Evolutionary conservation across 2,888 invertebrate species (phyloP).

Genomic region (Dexiosoma caninum): DNA sequence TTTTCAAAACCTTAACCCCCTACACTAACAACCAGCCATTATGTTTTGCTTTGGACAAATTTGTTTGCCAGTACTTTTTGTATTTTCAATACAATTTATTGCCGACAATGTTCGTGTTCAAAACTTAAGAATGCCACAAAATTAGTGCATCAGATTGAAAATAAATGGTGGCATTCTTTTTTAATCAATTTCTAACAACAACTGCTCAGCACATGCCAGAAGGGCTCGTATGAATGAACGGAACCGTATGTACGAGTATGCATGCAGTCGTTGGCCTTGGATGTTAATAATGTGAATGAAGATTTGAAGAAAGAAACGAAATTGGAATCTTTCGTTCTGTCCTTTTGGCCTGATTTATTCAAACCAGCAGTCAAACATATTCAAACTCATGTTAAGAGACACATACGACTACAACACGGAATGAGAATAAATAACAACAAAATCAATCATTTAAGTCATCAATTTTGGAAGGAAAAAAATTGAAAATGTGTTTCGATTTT

Average conservation of each 20-base stretch:
- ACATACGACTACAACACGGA: conserved; percentile 1
- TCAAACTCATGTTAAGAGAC: conserved; percentile 3
- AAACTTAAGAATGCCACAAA: conserved; percentile 15
- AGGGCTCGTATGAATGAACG: background rate
- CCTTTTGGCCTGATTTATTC: conserved; percentile 8
- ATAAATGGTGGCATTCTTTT: conserved; percentile 35
- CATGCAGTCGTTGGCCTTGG: conserved; percentile 41
- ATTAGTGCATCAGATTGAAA: conserved; percentile 49
- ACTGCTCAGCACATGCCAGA: background rate
- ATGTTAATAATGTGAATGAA: conserved; percentile 7
- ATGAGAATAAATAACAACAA: conserved; percentile 20
- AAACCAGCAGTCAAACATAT: background rate
- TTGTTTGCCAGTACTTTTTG: background rate
- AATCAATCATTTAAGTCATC: conserved; percentile 57
- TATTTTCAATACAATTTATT: conserved; percentile 23
- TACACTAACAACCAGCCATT: background rate
- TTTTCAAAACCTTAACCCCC: background rate
- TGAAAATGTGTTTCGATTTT: conserved; percentile 20
- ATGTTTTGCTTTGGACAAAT: conserved; percentile 7
- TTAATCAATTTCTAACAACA: background rate
- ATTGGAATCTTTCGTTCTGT: conserved; percentile 8
- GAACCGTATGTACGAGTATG: no score
- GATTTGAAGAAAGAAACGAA: conserved; percentile 20
- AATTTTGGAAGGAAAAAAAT: conserved; percentile 42
- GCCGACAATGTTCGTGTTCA: conserved; percentile 21